Evolutionary conservation across 2,113 vertebrate genomes (phyloP), one percentile per base, ranked within the genome.

Genomic region (Eonycteris spelaea): DNA sequence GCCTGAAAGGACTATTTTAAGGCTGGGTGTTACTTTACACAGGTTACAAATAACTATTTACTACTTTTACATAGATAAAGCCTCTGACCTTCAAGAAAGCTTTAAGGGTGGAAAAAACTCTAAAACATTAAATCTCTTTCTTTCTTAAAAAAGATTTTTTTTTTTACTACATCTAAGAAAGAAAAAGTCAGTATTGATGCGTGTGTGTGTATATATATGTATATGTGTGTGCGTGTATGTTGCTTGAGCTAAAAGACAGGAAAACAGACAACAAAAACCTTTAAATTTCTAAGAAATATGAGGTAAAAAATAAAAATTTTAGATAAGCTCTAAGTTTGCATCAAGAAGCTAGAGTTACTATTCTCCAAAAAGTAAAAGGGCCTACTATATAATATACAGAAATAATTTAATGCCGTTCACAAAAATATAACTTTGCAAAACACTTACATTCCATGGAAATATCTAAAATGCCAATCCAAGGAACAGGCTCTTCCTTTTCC

Each of bases 391-490:
- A 97, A 74, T 65, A 93, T 73, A 98, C 53, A 94, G 97, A 95
- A 98, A 98, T 97, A 98, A 98, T 79, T 95, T 94, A 98, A 97
- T 93, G 96, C 92, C 87, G 67, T 74, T 97, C 92, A 85, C 67
- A 94, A 78, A 43, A 91, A 24, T 6, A 38, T 45, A 95, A 91
- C 59, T 94, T 79, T 92, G 95, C 87, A 89, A 68, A 85, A 94
- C 90, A 97, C 95, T 96, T 95, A 65, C 71, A 48, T 85, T 95
- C 83, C 96, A 97, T 30, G 77, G 96, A 86, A 77, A 28, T 59
- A 65, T 74, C 48, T 70, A 57, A 61, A 57, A 71, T 8, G 82
- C 77, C 80, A 57, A 30, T 30, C 48, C 26, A 51, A 0, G 3
- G n/a, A 43, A 89, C 7, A 92, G 65, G 70, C 1, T 78, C 30